Base-by-base conservation (phyloP, 2,113 vertebrate species). In the Synodontis membranacea region DNA sequence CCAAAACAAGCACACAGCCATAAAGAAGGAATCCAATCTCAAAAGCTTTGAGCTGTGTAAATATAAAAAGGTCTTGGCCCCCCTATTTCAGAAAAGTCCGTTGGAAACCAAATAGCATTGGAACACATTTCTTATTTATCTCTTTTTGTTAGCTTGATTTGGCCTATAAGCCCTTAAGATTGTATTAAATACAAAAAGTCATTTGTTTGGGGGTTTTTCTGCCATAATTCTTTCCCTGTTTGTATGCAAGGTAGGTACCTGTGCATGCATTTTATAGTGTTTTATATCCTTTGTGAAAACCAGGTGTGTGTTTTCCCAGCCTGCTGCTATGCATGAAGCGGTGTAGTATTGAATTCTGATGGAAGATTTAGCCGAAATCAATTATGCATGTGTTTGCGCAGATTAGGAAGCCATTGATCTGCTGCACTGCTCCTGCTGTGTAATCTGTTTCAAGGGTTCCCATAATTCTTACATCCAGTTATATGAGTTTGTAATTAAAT, bases 401-500 rank as follows among this genome's bases (percentile, higher is more conserved):
- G 84, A 88, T 88, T 86, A 88, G 72, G 42, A 86, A 83, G 60
- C 72, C 88, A 88, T 88, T 86, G 88, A 88, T 88, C 80, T 86
- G 48, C 12, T 37, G 58, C 39, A 17, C 70, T 79, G 44, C 50
- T 52, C 50, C 60, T 66, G 81, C 56, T 85, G 58, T 44, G 60
- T 80, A 52, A 86, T 88, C 74, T 21, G 60, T 83, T 84, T 8
- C 54, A 62, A 86, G 74, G 50, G 21, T 64, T 78, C 31, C 62
- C 58, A 31, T 50, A 42, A 83, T 78, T 83, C 80, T 86, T 70
- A 34, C 68, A 52, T 68, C 72, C 68, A 75, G 37, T 83, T 15
- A 68, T 74, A 85, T 80, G 64, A 50, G 50, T 70, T 52, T 50
- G 19, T 84, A 88, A 88, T 88, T 62, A 88, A 86, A 83, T 72